These are phyloP conservation scores for Trissolcus japonicus DNA, from an alignment of 2,888 invertebrate species.

Conservation along the genomic window DNA sequence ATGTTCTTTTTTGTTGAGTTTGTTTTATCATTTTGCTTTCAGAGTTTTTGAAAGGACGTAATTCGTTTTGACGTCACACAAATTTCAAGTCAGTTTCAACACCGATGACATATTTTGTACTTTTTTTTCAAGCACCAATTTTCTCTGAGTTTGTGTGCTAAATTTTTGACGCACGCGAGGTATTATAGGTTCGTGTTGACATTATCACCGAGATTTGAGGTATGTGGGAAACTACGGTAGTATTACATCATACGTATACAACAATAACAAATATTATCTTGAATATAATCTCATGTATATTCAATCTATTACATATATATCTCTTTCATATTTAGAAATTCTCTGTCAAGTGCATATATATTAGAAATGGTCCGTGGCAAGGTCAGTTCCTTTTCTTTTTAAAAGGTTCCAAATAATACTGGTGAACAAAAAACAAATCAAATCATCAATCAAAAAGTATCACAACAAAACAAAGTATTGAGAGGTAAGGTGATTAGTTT, in stretches of 20 bases:
- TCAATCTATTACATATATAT: constrained; percentile 19
- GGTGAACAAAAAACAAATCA: no score
- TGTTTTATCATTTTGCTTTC: neutral
- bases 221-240: constrained; percentile 22
- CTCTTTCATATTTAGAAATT: constrained; percentile 9
- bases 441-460: no score
- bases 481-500: no score
- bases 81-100: neutral
- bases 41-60: neutral
- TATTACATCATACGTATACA: constrained; percentile 21
- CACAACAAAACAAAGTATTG: no score
- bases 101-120: neutral
- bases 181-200: constrained; percentile 19
- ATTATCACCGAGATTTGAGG: constrained; percentile 18
- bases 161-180: neutral
- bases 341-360: neutral
- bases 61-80: neutral
- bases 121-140: neutral
- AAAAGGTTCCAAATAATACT: no score
- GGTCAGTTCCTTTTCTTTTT: constrained; percentile 1
- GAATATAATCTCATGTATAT: constrained; percentile 27
- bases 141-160: neutral
- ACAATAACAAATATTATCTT: constrained; percentile 26
- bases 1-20: neutral
- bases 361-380: constrained; percentile 6